Percentiles rank a stretch among this genome's conserved stretches.
Conservation (phyloP, 2,113 vertebrate species). For the Carassius gibelio region DNA sequence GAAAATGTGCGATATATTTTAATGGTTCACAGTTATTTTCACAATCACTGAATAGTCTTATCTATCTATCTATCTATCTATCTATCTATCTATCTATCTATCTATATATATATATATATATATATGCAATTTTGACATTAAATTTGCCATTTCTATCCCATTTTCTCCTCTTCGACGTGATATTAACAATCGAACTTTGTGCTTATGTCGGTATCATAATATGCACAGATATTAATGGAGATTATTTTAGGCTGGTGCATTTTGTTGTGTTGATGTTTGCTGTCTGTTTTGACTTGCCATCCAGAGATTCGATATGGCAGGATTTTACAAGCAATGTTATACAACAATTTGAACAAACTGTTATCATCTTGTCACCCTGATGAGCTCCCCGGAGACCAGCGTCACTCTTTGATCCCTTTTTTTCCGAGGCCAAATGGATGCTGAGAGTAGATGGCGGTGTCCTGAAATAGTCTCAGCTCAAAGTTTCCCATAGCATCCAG, state of each 20-base stretch:
- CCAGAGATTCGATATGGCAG: constrained; percentile 5
- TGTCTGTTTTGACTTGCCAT: constrained; percentile 28
- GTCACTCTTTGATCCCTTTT: constrained; percentile 5
- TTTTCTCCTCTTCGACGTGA: not conserved
- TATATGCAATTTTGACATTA: not conserved
- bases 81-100: too few species aligned
- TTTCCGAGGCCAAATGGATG: constrained; percentile 19
- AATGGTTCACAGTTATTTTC: not conserved
- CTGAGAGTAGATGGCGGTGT: constrained; percentile 19
- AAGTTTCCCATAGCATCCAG: constrained; percentile 26
- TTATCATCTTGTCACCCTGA: constrained; percentile 34
- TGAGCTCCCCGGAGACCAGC: constrained; percentile 26
- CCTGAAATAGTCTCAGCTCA: constrained; percentile 17
- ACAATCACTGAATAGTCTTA: not conserved
- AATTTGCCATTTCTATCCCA: not conserved
- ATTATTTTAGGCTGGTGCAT: constrained; percentile 7
- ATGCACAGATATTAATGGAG: not conserved
- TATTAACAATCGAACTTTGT: not conserved
- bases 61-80: too few species aligned
- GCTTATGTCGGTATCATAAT: not conserved
- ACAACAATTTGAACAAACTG: constrained; percentile 26
- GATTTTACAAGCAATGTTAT: constrained; percentile 29
- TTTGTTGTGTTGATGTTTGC: constrained; percentile 26
- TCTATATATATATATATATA: too few species aligned
- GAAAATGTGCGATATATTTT: constrained; percentile 1